phyloP scores from a whole-genome alignment of 1,140 invertebrate genomes.

The Nephila pilipes region DNA sequence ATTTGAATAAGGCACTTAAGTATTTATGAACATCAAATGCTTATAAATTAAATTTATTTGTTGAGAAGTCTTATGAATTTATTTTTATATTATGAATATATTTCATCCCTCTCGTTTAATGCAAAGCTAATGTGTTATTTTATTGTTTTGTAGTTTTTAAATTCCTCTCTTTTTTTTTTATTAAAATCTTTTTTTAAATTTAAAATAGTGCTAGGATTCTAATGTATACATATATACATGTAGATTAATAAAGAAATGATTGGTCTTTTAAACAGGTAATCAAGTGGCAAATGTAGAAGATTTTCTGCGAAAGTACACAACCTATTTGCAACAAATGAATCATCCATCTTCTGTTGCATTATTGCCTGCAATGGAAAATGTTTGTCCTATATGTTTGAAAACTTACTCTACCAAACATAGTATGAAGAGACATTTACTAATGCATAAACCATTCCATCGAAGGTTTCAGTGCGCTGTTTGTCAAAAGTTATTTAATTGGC shows the following conservation, averaged over 20 bases:
- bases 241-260: background rate
- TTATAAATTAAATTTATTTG: no score
- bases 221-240: no score
- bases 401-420: constrained; percentile 78
- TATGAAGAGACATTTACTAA: constrained; percentile 78
- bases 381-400: constrained; percentile 78
- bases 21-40: no score
- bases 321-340: constrained; percentile 69
- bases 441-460: constrained; percentile 78
- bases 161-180: no score
- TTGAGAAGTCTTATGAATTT: no score
- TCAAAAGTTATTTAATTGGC: constrained; percentile 79
- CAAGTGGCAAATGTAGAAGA: constrained; percentile 75
- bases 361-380: constrained; percentile 75
- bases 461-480: constrained; percentile 79
- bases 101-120: no score
- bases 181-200: no score
- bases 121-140: no score
- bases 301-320: constrained; percentile 72
- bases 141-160: no score
- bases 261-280: constrained; percentile 13
- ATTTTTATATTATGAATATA: no score
- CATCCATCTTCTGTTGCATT: constrained; percentile 57
- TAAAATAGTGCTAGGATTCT: no score
- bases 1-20: no score